Percentiles rank a stretch among this genome's conserved stretches.
These are phyloP conservation scores for Sorex araneus DNA, from an alignment of 2,113 vertebrate genomes.

Conservation along the genomic window DNA sequence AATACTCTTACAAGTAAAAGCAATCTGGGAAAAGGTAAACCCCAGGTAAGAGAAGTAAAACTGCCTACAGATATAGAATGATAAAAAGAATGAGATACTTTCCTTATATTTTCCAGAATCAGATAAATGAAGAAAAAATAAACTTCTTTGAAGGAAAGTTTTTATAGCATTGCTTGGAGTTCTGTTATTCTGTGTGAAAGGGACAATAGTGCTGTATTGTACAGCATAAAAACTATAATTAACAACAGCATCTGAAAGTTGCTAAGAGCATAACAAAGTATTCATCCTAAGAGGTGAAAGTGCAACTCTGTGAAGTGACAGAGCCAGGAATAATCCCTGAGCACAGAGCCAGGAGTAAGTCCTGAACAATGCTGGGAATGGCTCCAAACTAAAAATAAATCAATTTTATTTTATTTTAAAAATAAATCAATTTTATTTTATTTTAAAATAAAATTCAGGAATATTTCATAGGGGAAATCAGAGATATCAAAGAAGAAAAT, in stretches of 20 bases:
- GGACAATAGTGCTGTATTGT: not conserved
- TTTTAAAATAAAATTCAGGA: not conserved
- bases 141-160: not conserved
- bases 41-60: not conserved
- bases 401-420: no score
- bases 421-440: no score
- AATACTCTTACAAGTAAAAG: not conserved
- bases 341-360: no score
- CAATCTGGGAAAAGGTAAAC: not conserved
- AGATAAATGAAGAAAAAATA: not conserved
- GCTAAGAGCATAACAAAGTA: not conserved
- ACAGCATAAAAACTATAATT: not conserved
- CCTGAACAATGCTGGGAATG: no score
- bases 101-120: not conserved
- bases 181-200: not conserved
- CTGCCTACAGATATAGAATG: not conserved
- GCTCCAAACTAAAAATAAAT: no score
- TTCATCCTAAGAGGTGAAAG: not conserved
- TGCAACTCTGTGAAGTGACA: not conserved
- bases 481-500: slow-evolving; percentile 3
- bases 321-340: no score
- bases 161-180: not conserved
- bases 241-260: not conserved
- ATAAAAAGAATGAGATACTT: not conserved
- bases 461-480: slow-evolving; percentile 38